phyloP scores from a whole-genome alignment of 2,797 vertebrate species.

The Sebastes steindachneri region DNA sequence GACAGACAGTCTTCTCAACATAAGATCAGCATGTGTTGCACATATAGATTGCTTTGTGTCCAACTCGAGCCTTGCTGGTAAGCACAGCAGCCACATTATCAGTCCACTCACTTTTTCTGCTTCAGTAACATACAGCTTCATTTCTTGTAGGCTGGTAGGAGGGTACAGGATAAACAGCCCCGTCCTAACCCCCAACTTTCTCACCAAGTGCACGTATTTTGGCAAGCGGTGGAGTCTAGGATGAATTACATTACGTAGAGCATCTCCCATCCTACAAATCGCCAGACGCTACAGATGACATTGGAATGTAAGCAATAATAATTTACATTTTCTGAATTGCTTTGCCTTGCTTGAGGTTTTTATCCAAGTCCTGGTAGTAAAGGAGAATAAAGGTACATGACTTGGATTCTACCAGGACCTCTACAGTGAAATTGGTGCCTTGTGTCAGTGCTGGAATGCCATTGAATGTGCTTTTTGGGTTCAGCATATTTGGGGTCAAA shows the following conservation, averaged over 20 bases:
- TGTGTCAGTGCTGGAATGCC: neutral
- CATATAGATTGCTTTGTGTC: conserved; percentile 37
- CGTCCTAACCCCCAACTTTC: neutral
- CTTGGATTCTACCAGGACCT: neutral
- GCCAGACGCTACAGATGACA: neutral
- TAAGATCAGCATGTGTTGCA: conserved; percentile 66
- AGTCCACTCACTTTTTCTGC: neutral
- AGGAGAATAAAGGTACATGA: neutral
- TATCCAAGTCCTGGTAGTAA: neutral
- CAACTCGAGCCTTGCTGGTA: neutral
- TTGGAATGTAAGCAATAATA: neutral
- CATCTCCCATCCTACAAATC: neutral
- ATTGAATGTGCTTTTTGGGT: neutral
- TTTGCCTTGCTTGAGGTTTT: neutral
- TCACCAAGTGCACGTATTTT: neutral
- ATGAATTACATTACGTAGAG: neutral
- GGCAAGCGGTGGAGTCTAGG: neutral
- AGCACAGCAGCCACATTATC: conserved; percentile 50
- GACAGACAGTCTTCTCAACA: conserved; percentile 52
- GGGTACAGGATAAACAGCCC: neutral
- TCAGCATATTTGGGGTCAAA: conserved; percentile 6
- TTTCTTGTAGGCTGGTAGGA: neutral
- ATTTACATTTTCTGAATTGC: neutral
- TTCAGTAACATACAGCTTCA: neutral
- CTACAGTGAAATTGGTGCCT: neutral